phyloP scores from a whole-genome alignment of 1,140 invertebrate species.

The Nomia melanderi region DNA sequence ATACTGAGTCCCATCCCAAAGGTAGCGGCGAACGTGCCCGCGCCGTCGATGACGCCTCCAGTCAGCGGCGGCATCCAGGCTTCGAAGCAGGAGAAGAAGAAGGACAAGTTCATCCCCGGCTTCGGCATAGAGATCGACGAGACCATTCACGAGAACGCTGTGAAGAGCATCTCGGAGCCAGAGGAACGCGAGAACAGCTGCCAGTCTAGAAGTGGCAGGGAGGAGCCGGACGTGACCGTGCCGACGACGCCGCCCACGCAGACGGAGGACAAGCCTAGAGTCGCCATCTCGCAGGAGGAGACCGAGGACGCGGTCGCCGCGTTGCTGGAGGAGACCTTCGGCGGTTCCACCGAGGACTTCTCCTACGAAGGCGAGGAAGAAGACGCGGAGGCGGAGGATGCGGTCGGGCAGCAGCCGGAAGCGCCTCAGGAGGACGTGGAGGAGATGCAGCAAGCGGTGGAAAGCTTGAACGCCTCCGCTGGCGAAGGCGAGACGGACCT shows the following conservation, averaged over 20 bases:
- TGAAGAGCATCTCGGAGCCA: slow-evolving; percentile 87
- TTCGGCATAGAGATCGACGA: slow-evolving; percentile 87
- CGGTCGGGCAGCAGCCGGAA: slow-evolving; percentile 76
- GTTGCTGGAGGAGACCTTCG: slow-evolving; percentile 91
- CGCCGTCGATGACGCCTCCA: slow-evolving; percentile 72
- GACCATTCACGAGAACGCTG: slow-evolving; percentile 89
- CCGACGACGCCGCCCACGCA: slow-evolving; percentile 73
- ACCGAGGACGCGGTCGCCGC: slow-evolving; percentile 95
- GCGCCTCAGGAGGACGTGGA: slow-evolving; percentile 87
- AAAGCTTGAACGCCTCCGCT: slow-evolving; percentile 85
- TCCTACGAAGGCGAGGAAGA: slow-evolving; percentile 80
- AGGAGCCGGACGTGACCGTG: slow-evolving; percentile 70
- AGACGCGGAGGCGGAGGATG: slow-evolving; percentile 74
- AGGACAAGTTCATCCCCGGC: slow-evolving; percentile 86
- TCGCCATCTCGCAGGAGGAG: slow-evolving; percentile 94
- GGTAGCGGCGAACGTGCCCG: slow-evolving; percentile 70
- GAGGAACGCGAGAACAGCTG: slow-evolving; percentile 78
- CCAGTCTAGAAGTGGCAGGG: slow-evolving; percentile 70
- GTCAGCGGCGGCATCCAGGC: slow-evolving; percentile 66
- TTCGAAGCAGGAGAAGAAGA: slow-evolving; percentile 79
- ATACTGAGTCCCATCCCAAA: slow-evolving; percentile 83
- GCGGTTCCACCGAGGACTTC: slow-evolving; percentile 82
- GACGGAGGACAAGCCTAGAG: slow-evolving; percentile 88
- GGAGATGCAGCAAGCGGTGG: slow-evolving; percentile 89
- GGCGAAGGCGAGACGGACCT: slow-evolving; percentile 85